Evolutionary conservation across 2,797 vertebrate species (phyloP).

Genomic region (Centropyge bicolor): DNA sequence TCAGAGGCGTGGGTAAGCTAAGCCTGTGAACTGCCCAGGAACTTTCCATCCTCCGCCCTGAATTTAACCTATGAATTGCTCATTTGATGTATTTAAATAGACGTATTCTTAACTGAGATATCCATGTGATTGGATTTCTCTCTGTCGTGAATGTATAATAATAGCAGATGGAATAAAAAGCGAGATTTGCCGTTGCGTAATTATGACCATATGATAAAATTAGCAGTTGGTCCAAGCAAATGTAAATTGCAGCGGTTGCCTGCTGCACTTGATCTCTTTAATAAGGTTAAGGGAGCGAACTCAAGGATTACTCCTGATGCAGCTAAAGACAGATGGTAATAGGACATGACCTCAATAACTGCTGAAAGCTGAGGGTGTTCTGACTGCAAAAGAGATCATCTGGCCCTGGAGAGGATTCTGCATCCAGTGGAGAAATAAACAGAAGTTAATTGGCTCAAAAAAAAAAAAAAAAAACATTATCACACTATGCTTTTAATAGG

Average conservation of each 20-base stretch:
- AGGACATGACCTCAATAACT: slow-evolving; percentile 76
- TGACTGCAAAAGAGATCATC: slow-evolving; percentile 66
- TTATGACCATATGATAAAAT: slow-evolving; percentile 24
- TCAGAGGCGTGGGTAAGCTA: slow-evolving; percentile 5
- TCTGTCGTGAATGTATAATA: background rate
- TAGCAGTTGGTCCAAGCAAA: slow-evolving; percentile 39
- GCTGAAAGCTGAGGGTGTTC: slow-evolving; percentile 63
- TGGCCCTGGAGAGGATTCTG: slow-evolving; percentile 47
- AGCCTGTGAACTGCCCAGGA: slow-evolving; percentile 10
- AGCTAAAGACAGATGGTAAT: slow-evolving; percentile 79
- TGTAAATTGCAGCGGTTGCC: slow-evolving; percentile 56
- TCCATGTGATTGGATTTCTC: background rate
- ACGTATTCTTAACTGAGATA: background rate
- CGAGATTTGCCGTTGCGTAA: slow-evolving; percentile 16
- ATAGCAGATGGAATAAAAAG: slow-evolving; percentile 8
- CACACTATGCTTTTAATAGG: slow-evolving; percentile 6
- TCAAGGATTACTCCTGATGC: slow-evolving; percentile 66
- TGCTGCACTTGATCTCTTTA: slow-evolving; percentile 65
- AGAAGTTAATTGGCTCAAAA: slow-evolving; percentile 45
- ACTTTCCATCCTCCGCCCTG: background rate
- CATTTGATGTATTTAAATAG: background rate
- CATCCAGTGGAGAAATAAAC: slow-evolving; percentile 54
- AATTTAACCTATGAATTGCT: slow-evolving; percentile 10
- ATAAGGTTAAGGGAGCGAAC: slow-evolving; percentile 70
- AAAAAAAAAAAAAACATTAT: slow-evolving; percentile 20